phyloP scores from a whole-genome alignment of 1,140 invertebrate genomes.

The Lordiphosa mommai region DNA sequence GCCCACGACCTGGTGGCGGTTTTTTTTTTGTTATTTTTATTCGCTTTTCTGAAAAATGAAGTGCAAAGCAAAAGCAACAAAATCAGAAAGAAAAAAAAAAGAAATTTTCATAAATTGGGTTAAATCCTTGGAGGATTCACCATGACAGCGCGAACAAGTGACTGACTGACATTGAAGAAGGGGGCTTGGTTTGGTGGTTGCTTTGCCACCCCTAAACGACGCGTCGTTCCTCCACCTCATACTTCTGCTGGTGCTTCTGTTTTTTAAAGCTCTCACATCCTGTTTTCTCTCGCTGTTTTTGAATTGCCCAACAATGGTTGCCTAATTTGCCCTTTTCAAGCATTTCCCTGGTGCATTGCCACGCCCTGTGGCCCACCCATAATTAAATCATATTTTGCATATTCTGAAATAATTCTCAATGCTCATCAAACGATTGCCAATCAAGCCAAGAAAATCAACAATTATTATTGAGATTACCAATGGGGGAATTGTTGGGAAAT shows the following conservation, averaged over 20 bases:
- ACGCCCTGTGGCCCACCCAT: conserved; percentile 33
- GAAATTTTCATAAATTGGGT: conserved; percentile 75
- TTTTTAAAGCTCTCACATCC: conserved; percentile 3
- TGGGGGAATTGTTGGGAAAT: conserved; percentile 9
- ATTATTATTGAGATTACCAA: conserved; percentile 42
- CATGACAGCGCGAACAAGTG: conserved; percentile 76
- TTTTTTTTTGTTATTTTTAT: conserved; percentile 11
- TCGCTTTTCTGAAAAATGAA: conserved; percentile 63
- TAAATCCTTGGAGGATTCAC: conserved; percentile 75
- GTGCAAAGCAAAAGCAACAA: conserved; percentile 61
- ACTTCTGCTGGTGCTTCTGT: conserved; percentile 13
- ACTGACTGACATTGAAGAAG: conserved; percentile 20
- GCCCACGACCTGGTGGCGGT: conserved; percentile 45
- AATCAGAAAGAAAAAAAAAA: conserved; percentile 50
- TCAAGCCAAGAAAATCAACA: conserved; percentile 47
- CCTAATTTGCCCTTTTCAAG: conserved; percentile 61
- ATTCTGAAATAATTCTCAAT: conserved; percentile 56
- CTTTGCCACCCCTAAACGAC: conserved; percentile 49
- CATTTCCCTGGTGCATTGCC: conserved; percentile 63
- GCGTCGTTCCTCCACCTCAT: conserved; percentile 10
- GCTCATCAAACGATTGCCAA: conserved; percentile 62
- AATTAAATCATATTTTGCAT: conserved; percentile 78
- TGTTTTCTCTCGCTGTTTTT: conserved; percentile 4
- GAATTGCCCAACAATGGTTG: conserved; percentile 65
- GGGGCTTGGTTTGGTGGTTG: conserved; percentile 34